Base-by-base conservation (phyloP, 2,888 invertebrate genomes). In the Hermodice carunculata region DNA sequence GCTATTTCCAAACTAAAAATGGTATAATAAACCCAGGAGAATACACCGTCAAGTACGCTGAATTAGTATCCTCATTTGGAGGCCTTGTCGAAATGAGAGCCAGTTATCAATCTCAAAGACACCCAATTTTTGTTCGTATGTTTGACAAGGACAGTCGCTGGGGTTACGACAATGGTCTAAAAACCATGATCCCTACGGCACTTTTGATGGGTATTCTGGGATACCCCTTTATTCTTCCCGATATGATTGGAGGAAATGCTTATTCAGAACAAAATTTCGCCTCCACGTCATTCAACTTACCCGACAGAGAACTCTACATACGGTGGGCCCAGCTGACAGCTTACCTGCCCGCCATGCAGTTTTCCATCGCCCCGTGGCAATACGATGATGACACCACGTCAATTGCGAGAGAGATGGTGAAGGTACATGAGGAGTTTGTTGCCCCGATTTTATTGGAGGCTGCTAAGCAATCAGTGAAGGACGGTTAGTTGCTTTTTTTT, bases 321-420 rank as follows among this genome's bases (percentile, higher is more conserved):
- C 87, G 94, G 77, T 98, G 97, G 97, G 85, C 92, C 49, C 91
- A 93, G 80, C 87, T 97, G 79, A 92, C 94, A 1, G 93, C 94
- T 0, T 97, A 96, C 83, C 87, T 98, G 76, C 96, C 97, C 0
- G 93, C 95, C 0, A 93, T 98, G 86, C 92, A 96, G 81, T 96
- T 95, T 77, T 94, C 94, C 0, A 92, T 94, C 80, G 87, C 95
- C 44, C 97, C 98, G 0, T 94, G 93, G 82, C 93, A 93, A 81
- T 96, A 95, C 79, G 93, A 92, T 91, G 80, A 90, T 89, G 79
- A 89, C 82, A 76, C 78, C 1, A 66, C 79, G 3, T 64, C 69
- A 22, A 71, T 81, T 19, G 70, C 79, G 1, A 68, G 51, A 28
- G 61, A 62, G 24, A 57, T 58, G 44, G 48, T 62, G 43, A 40